phyloP scores from a whole-genome alignment of 2,888 invertebrate genomes.

The Poecilobothrus nobilitatus region DNA sequence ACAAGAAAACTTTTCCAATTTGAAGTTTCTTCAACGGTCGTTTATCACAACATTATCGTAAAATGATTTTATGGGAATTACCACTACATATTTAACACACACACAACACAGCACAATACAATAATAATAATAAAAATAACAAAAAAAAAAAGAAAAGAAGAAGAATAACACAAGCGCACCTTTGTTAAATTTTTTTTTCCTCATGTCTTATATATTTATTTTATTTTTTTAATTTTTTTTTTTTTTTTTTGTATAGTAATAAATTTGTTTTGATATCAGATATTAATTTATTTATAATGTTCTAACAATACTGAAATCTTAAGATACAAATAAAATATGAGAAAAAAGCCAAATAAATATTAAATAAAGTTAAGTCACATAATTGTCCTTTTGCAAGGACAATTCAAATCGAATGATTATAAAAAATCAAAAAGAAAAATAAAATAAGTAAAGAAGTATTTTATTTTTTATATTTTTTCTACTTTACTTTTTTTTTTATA shows the following conservation, averaged over 20 bases:
- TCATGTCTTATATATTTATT: background rate
- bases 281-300: slow-evolving; percentile 6
- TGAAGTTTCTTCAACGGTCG: slow-evolving; percentile 6
- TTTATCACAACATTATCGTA: slow-evolving; percentile 6
- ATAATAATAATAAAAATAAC: too few species aligned
- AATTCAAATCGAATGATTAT: background rate
- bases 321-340: background rate
- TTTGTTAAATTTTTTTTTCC: background rate
- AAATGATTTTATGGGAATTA: slow-evolving; percentile 6
- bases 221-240: background rate
- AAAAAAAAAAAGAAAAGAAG: too few species aligned
- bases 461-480: too few species aligned
- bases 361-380: background rate
- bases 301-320: background rate
- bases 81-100: slow-evolving; percentile 1
- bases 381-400: slow-evolving; percentile 6
- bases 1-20: background rate
- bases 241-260: background rate
- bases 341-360: background rate
- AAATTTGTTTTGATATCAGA: slow-evolving; percentile 1
- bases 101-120: background rate
- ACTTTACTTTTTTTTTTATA: too few species aligned
- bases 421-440: background rate
- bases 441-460: too few species aligned
- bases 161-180: background rate